Evolutionary conservation across 1,140 invertebrate species (phyloP), one percentile per base, ranked within the genome.

Genomic region (Homarus americanus): DNA sequence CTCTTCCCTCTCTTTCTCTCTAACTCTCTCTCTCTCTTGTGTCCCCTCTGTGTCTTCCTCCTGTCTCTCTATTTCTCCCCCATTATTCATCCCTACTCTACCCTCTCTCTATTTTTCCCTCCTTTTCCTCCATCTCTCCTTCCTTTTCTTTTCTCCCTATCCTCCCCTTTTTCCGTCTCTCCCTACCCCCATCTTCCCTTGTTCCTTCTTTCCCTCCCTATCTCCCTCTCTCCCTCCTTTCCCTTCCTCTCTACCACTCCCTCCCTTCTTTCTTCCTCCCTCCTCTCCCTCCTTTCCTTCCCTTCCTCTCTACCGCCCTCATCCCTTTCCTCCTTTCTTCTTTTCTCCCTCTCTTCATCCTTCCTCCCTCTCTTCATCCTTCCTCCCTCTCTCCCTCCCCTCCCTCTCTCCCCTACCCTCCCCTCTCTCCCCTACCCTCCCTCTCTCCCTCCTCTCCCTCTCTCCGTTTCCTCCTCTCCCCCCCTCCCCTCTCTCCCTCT

Each of bases 321-420:
- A 15, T 20, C 41, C 28, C 38, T 1, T 40, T 40, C n/a, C 10
- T 36, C 34, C 32, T 36, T 24, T 72, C 24, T 34, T 24, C 34
- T 72, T 72, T 7, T 9, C 53, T 63, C 24, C 66, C 34, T 82
- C 20, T 53, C 36, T 58, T 53, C 44, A 3, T 38, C 53, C 86
- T 36, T 53, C 40, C 36, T 82, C 38, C 58, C 49, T 88, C 34
- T 32, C n/a, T 79, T 20, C 76, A 24, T 78, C 75, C 17, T 79
- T 34, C n/a, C 66, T 41, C n/a, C 1, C 1, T 17, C 17, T 49
- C 44, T 17, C 44, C 17, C 44, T 17, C 44, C 17, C 2, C 2
- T 17, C 1, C 20, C 38, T 28, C 38, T 40, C 34, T 40, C 20
- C 10, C 36, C 38, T 38, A n/a, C 28, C 24, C 69, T 17, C 12